Conservation (phyloP, 2,888 invertebrate species). For the Pyrrhosoma nymphula region DNA sequence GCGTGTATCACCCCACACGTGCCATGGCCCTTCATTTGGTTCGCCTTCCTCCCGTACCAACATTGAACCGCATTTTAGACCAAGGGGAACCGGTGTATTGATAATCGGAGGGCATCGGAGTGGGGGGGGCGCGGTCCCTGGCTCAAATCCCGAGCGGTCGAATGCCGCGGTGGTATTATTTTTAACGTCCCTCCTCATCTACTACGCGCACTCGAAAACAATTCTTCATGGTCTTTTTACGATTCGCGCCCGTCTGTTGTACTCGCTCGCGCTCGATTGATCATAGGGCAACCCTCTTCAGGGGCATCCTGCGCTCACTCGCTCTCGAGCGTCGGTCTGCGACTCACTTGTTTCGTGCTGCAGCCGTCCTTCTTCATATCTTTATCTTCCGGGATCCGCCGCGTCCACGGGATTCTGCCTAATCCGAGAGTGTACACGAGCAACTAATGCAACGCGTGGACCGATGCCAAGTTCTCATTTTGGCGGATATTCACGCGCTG, state of each 20-base stretch:
- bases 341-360: not conserved
- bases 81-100: not conserved
- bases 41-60: not conserved
- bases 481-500: not conserved
- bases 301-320: not conserved
- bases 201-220: not conserved
- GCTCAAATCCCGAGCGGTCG: conserved; percentile 53
- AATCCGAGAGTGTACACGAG: not conserved
- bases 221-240: not conserved
- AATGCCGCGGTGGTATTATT: not conserved
- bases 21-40: not conserved
- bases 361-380: not conserved
- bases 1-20: not conserved
- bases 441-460: not conserved
- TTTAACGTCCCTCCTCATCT: conserved; percentile 25
- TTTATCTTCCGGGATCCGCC: not conserved
- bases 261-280: not conserved
- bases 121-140: not conserved
- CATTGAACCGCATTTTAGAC: not conserved
- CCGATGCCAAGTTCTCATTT: not conserved
- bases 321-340: not conserved
- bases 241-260: not conserved
- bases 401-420: not conserved
- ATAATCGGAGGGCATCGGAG: not conserved
- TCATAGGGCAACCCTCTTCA: not conserved